Conservation (phyloP, 1,140 invertebrate genomes). For the Microplitis demolitor region DNA sequence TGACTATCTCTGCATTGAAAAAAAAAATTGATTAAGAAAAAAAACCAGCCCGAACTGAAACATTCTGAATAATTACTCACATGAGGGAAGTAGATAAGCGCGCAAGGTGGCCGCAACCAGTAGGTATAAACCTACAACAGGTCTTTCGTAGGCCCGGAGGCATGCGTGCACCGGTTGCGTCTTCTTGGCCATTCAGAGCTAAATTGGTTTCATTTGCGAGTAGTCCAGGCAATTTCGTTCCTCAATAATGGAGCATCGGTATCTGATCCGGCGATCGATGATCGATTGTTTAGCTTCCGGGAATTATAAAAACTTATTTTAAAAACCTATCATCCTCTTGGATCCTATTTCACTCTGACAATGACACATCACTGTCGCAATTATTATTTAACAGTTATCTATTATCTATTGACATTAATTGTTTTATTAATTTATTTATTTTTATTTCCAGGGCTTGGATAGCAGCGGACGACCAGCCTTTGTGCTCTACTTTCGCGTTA, state of each 20-base stretch:
- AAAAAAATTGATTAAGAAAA: not conserved
- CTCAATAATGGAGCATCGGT: conserved; percentile 1
- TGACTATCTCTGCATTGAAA: too few species aligned
- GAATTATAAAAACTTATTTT: not conserved
- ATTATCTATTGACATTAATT: too few species aligned
- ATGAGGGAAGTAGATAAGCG: not conserved
- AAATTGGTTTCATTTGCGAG: conserved; percentile 9
- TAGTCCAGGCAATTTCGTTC: conserved; percentile 4
- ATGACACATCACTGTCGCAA: not conserved
- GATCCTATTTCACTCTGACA: not conserved
- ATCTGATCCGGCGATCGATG: not conserved
- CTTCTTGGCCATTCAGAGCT: conserved; percentile 8
- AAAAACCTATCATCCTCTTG: not conserved
- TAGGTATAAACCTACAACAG: not conserved
- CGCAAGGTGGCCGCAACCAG: not conserved
- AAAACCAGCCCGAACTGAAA: not conserved
- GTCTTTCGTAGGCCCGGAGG: not conserved
- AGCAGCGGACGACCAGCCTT: conserved; percentile 86
- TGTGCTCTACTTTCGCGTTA: conserved; percentile 89
- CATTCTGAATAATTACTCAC: not conserved
- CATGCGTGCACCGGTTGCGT: conserved; percentile 15
- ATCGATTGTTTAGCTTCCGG: conserved; percentile 11
- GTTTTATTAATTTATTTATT: not conserved
- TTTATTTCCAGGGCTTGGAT: conserved; percentile 76
- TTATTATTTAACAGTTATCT: too few species aligned